Conservation (phyloP, 2,888 invertebrate genomes). For the Troides oblongomaculatus region DNA sequence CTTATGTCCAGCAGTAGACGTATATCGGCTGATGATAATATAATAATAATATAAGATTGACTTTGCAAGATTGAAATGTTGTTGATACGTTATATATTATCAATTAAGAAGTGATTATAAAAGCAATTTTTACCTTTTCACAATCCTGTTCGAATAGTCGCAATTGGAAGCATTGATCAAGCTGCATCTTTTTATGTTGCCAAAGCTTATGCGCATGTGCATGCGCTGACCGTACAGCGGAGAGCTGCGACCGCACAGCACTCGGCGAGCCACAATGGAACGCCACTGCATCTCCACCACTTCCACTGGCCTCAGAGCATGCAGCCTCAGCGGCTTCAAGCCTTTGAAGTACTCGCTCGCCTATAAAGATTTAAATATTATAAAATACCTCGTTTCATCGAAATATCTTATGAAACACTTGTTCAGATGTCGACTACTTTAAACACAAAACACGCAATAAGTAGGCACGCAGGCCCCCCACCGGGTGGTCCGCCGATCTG, state of each 20-base stretch:
- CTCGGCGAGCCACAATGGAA: conserved; percentile 85
- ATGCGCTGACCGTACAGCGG: conserved; percentile 93
- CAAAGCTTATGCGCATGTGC: conserved; percentile 95
- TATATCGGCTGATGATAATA: no score
- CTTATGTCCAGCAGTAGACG: no score
- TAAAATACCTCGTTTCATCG: neutral
- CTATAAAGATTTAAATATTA: conserved; percentile 50
- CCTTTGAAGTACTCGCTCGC: conserved; percentile 85
- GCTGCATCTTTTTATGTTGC: conserved; percentile 95
- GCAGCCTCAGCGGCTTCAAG: conserved; percentile 76
- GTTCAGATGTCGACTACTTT: neutral
- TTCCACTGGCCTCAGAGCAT: conserved; percentile 83
- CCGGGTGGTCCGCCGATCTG: no score
- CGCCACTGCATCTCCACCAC: conserved; percentile 82
- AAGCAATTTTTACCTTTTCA: conserved; percentile 84
- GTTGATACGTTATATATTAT: no score
- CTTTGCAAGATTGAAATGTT: neutral
- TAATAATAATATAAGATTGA: no score
- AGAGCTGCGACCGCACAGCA: conserved; percentile 89
- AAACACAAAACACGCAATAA: neutral
- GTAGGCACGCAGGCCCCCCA: no score
- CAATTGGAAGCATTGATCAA: conserved; percentile 97
- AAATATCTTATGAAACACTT: neutral
- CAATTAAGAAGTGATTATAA: no score
- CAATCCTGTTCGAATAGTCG: conserved; percentile 98